Evolutionary conservation across 1,140 invertebrate species (phyloP), one percentile per base, ranked within the genome.

Genomic region (Stenopsyche tienmushanensis): DNA sequence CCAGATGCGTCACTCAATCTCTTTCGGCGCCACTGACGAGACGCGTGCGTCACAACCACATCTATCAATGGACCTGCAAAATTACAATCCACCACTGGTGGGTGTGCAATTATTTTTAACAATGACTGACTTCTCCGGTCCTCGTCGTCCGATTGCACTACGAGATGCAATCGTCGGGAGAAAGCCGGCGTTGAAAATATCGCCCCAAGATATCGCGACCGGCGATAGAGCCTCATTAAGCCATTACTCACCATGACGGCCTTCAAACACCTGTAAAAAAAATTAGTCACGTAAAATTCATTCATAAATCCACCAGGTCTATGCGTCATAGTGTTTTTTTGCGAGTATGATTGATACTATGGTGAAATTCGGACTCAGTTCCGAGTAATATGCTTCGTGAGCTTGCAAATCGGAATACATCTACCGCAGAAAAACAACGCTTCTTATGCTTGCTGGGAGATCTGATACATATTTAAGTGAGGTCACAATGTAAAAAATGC

Each of bases 1-100:
- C 25, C 60, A 49, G 45, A 49, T 64, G 64, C 57, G 57, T 66
- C 55, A 66, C 23, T 26, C 39, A 44, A 2, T 45, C 23, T 57
- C 41, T 17, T 13, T 25, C 52, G 52, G n/a, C n/a, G n/a, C n/a
- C n/a, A n/a, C n/a, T n/a, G n/a, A n/a, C 52, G 52, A 42, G 9
- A 15, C 34, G 39, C 5, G 13, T 25, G 54, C 34, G 58, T 50
- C 26, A 60, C n/a, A 10, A 29, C 45, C 20, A 7, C 45, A 49
- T 7, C 45, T 17, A 49, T 49, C n/a, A 49, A 49, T 49, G 45
- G 15, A 21, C 7, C 20, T 49, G 45, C 5, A 49, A 17, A 8
- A 49, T 41, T n/a, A 8, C 8, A 21, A 17, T 5, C n/a, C 45
- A 8, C 45, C 45, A 49, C 7, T 21, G 45, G n/a, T 5, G 45